Conservation (phyloP, 2,113 vertebrate species). For the Passer montanus region DNA sequence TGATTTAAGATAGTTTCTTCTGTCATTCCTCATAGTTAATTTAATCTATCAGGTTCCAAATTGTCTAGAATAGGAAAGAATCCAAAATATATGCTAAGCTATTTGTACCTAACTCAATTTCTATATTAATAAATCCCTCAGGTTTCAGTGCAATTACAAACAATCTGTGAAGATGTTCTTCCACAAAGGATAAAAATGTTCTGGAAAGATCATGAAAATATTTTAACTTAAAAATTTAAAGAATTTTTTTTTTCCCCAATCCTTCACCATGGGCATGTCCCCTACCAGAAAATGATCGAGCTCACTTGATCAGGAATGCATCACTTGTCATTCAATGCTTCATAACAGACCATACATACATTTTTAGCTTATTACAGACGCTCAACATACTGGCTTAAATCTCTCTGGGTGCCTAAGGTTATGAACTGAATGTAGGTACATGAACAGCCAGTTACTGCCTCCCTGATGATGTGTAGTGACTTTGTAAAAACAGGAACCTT, state of each 20-base stretch:
- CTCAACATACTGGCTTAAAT: neutral
- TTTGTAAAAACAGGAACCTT: neutral
- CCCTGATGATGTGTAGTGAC: neutral
- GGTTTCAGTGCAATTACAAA: neutral
- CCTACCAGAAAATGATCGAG: neutral
- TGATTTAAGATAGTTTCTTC: neutral
- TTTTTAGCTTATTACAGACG: neutral
- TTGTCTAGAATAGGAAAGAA: constrained; percentile 23
- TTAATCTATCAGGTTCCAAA: constrained; percentile 25
- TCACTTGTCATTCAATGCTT: neutral
- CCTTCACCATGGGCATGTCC: neutral
- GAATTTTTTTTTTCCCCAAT: neutral
- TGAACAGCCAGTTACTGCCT: neutral
- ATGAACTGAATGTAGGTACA: neutral
- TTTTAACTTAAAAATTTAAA: neutral
- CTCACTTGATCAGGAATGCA: neutral
- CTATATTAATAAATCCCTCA: neutral
- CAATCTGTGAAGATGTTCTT: neutral
- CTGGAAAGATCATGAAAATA: neutral
- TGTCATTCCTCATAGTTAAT: neutral
- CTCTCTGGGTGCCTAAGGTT: neutral
- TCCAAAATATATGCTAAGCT: neutral
- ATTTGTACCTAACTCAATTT: constrained; percentile 19
- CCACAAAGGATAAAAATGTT: neutral
- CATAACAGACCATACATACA: neutral